Evolutionary conservation across 2,888 invertebrate species (phyloP).

Genomic region (Philonicus albiceps): DNA sequence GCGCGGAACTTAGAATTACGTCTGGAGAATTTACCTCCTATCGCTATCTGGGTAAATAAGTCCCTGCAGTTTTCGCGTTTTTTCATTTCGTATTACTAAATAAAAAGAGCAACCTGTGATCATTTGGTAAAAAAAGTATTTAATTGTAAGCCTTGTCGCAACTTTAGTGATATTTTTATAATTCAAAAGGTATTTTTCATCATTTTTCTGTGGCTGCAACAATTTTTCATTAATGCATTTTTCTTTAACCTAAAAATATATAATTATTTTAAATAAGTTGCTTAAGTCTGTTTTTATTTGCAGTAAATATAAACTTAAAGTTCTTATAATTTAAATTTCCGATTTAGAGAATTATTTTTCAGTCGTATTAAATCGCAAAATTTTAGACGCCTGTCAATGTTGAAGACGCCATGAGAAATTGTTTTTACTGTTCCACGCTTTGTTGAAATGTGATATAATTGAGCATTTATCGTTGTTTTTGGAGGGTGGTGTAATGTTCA

Average conservation of each 20-base stretch:
- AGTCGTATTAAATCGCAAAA: background rate
- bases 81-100: conserved; percentile 41
- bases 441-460: background rate
- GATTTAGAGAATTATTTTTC: background rate
- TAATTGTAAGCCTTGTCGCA: conserved; percentile 53
- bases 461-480: background rate
- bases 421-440: background rate
- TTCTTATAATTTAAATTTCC: background rate
- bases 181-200: conserved; percentile 45
- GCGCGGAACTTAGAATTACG: conserved; percentile 48
- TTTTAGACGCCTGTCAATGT: conserved; percentile 44
- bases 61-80: conserved; percentile 47
- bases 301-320: background rate
- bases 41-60: conserved; percentile 47
- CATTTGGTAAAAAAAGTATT: conserved; percentile 50
- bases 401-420: conserved; percentile 46
- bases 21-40: conserved; percentile 51
- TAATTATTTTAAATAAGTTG: background rate
- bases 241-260: conserved; percentile 26
- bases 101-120: conserved; percentile 51
- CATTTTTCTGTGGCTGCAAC: conserved; percentile 46
- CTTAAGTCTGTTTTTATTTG: background rate
- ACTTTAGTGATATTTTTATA: conserved; percentile 52
- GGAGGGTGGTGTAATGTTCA: background rate
- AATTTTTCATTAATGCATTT: conserved; percentile 18